phyloP scores from a whole-genome alignment of 2,113 vertebrate genomes.

The Cynopterus brachyotis region DNA sequence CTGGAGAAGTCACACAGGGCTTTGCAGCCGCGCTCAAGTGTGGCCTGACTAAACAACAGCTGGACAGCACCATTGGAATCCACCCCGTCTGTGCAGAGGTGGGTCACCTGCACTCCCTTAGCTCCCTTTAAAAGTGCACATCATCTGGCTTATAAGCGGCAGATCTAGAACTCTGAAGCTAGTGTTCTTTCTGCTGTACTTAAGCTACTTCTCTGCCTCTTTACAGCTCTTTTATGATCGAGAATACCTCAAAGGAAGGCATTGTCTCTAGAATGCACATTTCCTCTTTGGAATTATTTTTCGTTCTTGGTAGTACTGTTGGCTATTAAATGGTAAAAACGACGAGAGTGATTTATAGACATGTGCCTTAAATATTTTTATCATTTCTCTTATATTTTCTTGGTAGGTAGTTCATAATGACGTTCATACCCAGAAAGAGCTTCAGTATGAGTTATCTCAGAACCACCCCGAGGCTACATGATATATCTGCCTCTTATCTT shows the following conservation, averaged over 20 bases:
- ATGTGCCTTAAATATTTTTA: background rate
- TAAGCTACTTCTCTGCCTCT: background rate
- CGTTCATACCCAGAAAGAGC: background rate
- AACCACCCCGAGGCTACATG: background rate
- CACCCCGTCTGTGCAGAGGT: conserved; percentile 91
- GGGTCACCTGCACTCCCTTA: background rate
- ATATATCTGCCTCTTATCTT: background rate
- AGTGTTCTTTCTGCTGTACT: background rate
- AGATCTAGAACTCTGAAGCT: background rate
- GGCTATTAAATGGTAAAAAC: background rate
- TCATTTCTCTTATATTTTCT: background rate
- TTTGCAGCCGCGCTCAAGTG: conserved; percentile 90
- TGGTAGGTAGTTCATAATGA: background rate
- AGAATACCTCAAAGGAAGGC: background rate
- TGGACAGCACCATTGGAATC: conserved; percentile 88
- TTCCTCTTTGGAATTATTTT: background rate
- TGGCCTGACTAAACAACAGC: conserved; percentile 87
- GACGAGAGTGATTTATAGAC: background rate
- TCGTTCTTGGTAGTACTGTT: background rate
- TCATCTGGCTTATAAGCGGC: background rate
- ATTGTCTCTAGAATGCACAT: background rate
- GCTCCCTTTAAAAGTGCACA: background rate
- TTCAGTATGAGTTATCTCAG: background rate
- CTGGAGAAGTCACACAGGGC: conserved; percentile 90
- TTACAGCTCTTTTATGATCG: background rate